These are phyloP conservation scores for Tortricodes alternella DNA, from an alignment of 2,888 invertebrate species.

Conservation along the genomic window DNA sequence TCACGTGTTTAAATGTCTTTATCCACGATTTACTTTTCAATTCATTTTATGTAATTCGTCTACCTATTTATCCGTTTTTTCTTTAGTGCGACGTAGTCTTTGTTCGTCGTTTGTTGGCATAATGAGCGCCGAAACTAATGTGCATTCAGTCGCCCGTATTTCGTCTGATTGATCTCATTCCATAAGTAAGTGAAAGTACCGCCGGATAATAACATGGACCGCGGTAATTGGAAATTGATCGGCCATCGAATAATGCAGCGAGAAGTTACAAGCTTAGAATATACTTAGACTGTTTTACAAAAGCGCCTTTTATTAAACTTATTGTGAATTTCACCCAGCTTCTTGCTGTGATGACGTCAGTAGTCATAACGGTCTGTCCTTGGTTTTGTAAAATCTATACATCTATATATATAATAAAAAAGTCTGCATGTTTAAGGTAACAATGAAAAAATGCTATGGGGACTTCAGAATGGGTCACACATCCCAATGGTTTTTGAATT, in stretches of 20 bases:
- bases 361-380: background rate
- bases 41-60: background rate
- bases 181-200: conserved; percentile 17
- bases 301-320: conserved; percentile 4
- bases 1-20: no score
- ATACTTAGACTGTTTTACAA: conserved; percentile 5
- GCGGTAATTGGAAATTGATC: conserved; percentile 21
- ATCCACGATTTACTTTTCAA: background rate
- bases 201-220: conserved; percentile 4
- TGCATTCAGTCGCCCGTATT: background rate
- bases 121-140: conserved; percentile 16
- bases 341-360: background rate
- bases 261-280: conserved; percentile 1
- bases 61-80: background rate
- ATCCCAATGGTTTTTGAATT: no score
- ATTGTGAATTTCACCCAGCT: conserved; percentile 2
- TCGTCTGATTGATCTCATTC: background rate
- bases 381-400: background rate
- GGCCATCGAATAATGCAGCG: conserved; percentile 9
- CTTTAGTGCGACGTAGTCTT: background rate
- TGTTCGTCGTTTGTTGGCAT: background rate
- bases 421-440: no score
- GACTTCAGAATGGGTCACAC: no score
- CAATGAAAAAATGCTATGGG: no score
- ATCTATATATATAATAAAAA: no score